A percentile compares a stretch with the other conserved stretches of the same genome.
These are phyloP conservation scores for Pemphredon lugubris DNA, from an alignment of 2,888 invertebrate species.

Conservation along the genomic window DNA sequence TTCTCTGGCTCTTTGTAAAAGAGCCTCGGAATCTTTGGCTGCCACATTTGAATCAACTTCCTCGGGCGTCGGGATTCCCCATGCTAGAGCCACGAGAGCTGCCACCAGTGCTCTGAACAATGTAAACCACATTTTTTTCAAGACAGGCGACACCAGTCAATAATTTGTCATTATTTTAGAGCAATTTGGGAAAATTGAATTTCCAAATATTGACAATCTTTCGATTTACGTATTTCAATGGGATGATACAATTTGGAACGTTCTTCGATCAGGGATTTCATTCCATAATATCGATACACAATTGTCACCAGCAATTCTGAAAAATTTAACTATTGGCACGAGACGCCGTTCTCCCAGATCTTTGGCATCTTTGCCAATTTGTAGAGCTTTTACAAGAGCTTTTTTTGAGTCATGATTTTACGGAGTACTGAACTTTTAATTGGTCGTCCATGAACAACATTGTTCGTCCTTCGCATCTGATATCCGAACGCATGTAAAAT, in stretches of 20 bases:
- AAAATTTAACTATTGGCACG: no score
- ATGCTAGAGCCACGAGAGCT: constrained; percentile 25
- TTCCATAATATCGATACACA: no score
- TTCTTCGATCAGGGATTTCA: no score
- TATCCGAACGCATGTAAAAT: constrained; percentile 5
- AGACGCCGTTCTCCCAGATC: neutral
- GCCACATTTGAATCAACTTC: neutral
- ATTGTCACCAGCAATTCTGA: no score
- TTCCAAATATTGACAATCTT: no score
- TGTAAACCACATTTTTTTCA: neutral
- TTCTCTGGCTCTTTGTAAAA: constrained; percentile 83
- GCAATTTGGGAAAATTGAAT: no score
- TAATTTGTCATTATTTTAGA: no score
- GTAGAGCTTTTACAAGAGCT: no score
- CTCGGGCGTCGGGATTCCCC: constrained; percentile 20
- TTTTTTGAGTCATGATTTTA: no score
- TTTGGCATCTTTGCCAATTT: no score
- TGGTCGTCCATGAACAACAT: constrained; percentile 2
- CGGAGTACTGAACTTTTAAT: constrained; percentile 9
- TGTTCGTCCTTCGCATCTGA: constrained; percentile 11
- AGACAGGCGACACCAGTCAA: neutral
- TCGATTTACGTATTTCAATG: no score
- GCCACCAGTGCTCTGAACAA: constrained; percentile 42
- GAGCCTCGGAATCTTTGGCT: neutral
- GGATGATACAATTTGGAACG: no score